Percentiles rank a stretch among this genome's conserved stretches.
phyloP scores from a whole-genome alignment of 2,113 vertebrate genomes.

The Zosterops lateralis region DNA sequence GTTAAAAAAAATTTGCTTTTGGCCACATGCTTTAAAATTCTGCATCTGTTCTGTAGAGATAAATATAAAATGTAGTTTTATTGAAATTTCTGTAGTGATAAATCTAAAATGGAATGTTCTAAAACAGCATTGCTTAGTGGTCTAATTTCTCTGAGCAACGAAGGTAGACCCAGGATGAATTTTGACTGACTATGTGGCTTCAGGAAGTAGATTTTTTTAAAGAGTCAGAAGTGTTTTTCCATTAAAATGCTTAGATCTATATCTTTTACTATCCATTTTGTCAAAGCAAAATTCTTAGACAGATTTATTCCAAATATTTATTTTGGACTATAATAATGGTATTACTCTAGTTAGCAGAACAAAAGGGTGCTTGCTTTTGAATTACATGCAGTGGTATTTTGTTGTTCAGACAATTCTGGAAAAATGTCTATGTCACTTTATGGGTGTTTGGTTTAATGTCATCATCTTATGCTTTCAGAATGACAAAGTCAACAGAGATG shows the following conservation, averaged over 20 bases:
- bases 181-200: not conserved
- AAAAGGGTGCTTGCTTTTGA: not conserved
- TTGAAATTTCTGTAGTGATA: not conserved
- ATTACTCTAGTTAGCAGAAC: not conserved
- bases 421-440: not conserved
- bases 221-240: not conserved
- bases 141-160: not conserved
- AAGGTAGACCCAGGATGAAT: not conserved
- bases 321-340: not conserved
- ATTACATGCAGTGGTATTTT: not conserved
- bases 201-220: not conserved
- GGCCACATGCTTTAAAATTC: not conserved
- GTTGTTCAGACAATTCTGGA: not conserved
- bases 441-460: not conserved
- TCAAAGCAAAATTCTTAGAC: not conserved
- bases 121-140: not conserved
- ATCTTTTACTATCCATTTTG: not conserved
- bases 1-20: rapidly evolving
- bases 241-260: not conserved
- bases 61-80: not conserved
- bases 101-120: not conserved
- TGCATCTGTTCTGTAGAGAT: not conserved
- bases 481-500: not conserved
- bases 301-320: not conserved
- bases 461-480: not conserved